Percentiles rank a stretch among this genome's conserved stretches.
Conservation (phyloP, 2,113 vertebrate species). For the Numenius arquata region DNA sequence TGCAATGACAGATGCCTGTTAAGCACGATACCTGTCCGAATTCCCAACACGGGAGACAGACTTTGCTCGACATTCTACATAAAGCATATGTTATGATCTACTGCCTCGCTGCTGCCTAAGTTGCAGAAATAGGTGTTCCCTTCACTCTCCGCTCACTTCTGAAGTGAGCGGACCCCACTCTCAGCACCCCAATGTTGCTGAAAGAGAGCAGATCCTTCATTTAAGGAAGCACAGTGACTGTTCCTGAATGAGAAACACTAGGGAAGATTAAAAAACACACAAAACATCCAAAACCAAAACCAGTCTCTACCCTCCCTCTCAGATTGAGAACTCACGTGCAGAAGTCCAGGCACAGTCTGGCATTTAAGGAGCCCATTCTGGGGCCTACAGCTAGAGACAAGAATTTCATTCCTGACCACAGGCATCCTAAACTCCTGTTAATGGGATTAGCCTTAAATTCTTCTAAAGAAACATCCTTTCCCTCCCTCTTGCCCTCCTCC, state of each 20-base stretch:
- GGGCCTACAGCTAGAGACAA: not conserved
- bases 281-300: not conserved
- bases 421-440: conserved; percentile 28
- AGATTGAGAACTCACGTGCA: not conserved
- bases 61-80: not conserved
- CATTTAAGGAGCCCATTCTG: not conserved
- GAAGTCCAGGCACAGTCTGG: not conserved
- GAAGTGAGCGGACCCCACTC: not conserved
- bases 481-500: not conserved
- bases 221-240: not conserved
- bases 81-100: not conserved
- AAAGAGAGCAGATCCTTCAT: not conserved
- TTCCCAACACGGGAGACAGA: not conserved
- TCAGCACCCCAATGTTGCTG: not conserved
- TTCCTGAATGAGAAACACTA: not conserved
- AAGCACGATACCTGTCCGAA: not conserved
- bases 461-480: conserved; percentile 32
- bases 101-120: not conserved
- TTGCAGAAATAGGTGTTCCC: not conserved
- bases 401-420: conserved; percentile 43
- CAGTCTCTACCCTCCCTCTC: not conserved
- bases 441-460: conserved; percentile 31
- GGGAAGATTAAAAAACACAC: not conserved
- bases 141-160: not conserved
- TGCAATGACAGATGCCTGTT: not conserved